Conservation (phyloP, 64 coral and sea anemone genomes). For the Actinia equina region DNA sequence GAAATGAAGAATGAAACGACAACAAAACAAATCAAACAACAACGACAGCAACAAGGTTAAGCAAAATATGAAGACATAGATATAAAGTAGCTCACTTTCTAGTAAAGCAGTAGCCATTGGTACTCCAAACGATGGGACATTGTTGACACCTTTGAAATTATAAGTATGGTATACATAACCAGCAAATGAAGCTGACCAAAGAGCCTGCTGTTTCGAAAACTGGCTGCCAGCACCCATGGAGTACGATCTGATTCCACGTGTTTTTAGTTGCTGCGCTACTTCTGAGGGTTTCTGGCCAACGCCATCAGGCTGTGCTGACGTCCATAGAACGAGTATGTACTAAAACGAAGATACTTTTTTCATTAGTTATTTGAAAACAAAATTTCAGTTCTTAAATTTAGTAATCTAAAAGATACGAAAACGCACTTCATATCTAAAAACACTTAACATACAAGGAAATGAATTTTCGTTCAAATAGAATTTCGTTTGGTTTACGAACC, state of each 20-base stretch:
- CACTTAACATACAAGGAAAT: too few relatives aligned
- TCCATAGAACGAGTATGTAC: background rate
- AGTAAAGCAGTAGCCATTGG: background rate
- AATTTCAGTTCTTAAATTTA: too few relatives aligned
- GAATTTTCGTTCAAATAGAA: too few relatives aligned
- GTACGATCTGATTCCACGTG: slow-evolving; percentile 18
- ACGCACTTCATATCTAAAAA: too few relatives aligned
- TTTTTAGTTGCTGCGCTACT: background rate
- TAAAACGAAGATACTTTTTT: background rate
- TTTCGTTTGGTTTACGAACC: slow-evolving; percentile 9
- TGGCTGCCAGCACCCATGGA: background rate
- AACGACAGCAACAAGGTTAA: background rate
- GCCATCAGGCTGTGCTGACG: background rate
- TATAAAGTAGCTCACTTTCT: background rate
- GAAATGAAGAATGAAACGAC: too few relatives aligned
- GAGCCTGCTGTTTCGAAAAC: background rate
- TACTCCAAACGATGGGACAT: background rate
- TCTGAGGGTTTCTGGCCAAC: slow-evolving; percentile 4
- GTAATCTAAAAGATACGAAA: too few relatives aligned
- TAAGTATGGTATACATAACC: slow-evolving; percentile 26
- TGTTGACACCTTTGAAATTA: background rate
- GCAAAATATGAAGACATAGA: background rate
- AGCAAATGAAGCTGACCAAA: slow-evolving; percentile 16
- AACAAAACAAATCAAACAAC: too few relatives aligned
- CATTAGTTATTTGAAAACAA: background rate